Evolutionary conservation across 2,888 invertebrate species (phyloP), one percentile per base, ranked within the genome.

Genomic region (Bembecia ichneumoniformis): DNA sequence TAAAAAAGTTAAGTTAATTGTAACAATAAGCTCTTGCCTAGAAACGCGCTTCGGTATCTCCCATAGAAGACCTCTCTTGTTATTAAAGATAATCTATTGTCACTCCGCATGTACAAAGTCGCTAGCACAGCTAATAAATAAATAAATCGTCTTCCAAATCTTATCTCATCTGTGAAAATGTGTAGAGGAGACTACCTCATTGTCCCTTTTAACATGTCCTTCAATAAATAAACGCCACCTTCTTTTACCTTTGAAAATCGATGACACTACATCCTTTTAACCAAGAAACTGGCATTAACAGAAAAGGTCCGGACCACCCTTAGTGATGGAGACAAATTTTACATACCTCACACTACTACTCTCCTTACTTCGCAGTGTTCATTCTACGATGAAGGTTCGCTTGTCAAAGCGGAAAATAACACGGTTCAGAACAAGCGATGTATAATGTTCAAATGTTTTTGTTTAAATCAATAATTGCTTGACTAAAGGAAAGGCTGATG

Each of bases 251-350:
- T 40, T 14, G 40, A 14, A 40, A 49, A 49, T 48, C 46, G 51
- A 49, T 47, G 51, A 14, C 45, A 44, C 14, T 43, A 47, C 43
- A 36, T 52, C 51, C 47, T 46, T 52, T 51, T 34, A 44, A 47
- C 36, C 45, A 34, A 40, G 15, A 47, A 49, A 43, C 47, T 47
- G 46, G 49, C 49, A 52, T 52, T 49, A 52, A 49, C 47, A 36
- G 49, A 47, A 51, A 52, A 47, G 51, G 51, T 49, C 44, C 44
- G 43, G 16, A 43, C 17, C 43, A 35, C 15, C 13, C 45, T 28
- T 28, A 14, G 15, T 51, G 49, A 48, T 44, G 47, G 51, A 49
- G 51, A 49, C 51, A 52, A 52, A 49, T 51, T 51, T 48, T 14
- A 14, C n/a, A 40, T 7, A 13, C n/a, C 14, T 40, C 40, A 14